Base-by-base conservation (phyloP, 2,888 invertebrate species). In the Pseudococcus viburni region DNA sequence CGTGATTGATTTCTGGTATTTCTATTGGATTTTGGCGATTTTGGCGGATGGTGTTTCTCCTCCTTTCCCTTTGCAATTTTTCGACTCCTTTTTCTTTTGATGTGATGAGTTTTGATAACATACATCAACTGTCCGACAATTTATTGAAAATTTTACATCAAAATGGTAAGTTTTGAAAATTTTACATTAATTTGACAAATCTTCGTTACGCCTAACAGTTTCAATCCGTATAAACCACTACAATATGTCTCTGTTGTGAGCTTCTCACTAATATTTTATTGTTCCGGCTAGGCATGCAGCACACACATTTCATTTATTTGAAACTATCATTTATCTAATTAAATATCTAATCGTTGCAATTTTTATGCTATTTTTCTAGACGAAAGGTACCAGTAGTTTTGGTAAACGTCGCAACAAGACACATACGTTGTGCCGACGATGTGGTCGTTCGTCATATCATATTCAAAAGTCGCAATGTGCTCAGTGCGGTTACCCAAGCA, bases 381-480 rank as follows among this genome's bases (percentile, higher is more conserved):
- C 99, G 94, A 99, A 99, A 94, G 99, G 99, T 94, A 99, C 99
- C 90, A 98, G 98, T 91, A 98, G 98, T 93, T 99, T 99, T 95
- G 99, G 99, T 95, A 99, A 99, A 94, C 96, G 99, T 92, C 98
- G 98, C 91, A 99, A 99, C 93, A 99, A 99, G 96, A 99, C 99
- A 91, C 99, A 99, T 94, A 99, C 99, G 59, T 93, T 99, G 93
- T 99, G 99, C 93, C 95, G 99, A 92, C 95, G 99, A 91, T 99
- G 99, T 94, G 99, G 99, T 90, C 95, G 98, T 90, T 97, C 98
- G 86, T 97, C 98, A 0, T 99, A 98, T 92, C 99, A 99, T 93
- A 99, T 99, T 91, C 99, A 99, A 92, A 99, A 99, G 93, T 97
- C 97, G 86, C 94, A 95, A 92, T 99, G 99, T 93, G 96, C 99